phyloP scores from a whole-genome alignment of 1,140 invertebrate genomes.

The Lordiphosa stackelbergi region DNA sequence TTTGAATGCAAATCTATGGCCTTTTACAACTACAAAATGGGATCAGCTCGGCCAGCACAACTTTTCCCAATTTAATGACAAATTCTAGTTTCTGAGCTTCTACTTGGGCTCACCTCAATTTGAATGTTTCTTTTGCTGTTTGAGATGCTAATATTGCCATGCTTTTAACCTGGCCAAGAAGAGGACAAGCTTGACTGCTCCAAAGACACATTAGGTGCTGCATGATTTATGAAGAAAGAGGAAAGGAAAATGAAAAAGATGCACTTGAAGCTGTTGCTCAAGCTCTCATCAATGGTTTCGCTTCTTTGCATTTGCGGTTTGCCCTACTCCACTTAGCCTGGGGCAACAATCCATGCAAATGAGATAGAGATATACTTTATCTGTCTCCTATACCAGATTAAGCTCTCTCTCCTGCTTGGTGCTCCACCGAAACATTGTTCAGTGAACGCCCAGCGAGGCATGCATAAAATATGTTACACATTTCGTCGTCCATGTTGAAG shows the following conservation, averaged over 20 bases:
- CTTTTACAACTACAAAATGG: background rate
- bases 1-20: background rate
- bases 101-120: no score
- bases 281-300: slow-evolving; percentile 17
- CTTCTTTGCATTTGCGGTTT: slow-evolving; percentile 17
- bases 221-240: slow-evolving; percentile 32
- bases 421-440: slow-evolving; percentile 26
- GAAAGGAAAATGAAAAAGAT: slow-evolving; percentile 4
- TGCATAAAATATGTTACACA: slow-evolving; percentile 56
- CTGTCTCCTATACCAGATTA: background rate
- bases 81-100: background rate
- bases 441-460: slow-evolving; percentile 41
- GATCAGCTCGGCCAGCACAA: background rate
- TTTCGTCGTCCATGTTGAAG: slow-evolving; percentile 16
- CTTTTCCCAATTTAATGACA: background rate
- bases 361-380: slow-evolving; percentile 41
- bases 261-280: slow-evolving; percentile 25
- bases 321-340: slow-evolving; percentile 2
- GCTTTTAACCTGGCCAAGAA: slow-evolving; percentile 30
- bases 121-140: slow-evolving; percentile 17
- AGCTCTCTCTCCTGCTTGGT: background rate
- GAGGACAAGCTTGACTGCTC: slow-evolving; percentile 31
- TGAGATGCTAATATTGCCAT: slow-evolving; percentile 35
- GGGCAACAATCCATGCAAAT: slow-evolving; percentile 21
- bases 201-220: slow-evolving; percentile 46